Evolutionary conservation across 2,888 invertebrate species (phyloP).

Genomic region (Drosophila tripunctata): DNA sequence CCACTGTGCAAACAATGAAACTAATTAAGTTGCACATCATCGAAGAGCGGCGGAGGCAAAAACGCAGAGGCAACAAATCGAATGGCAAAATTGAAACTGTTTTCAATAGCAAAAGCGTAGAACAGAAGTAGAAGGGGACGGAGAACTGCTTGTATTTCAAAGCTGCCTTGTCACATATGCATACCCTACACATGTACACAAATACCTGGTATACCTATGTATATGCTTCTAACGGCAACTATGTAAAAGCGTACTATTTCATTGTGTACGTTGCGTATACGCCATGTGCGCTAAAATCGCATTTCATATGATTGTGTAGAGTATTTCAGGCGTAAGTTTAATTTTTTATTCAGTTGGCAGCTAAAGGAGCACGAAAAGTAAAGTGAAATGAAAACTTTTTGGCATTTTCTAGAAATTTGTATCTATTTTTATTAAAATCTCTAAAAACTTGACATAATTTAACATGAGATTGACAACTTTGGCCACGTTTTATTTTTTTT

Average conservation of each 20-base stretch:
- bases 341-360: not conserved
- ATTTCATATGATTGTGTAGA: not conserved
- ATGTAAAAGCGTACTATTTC: slow-evolving; percentile 1
- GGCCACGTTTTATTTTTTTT: too few species aligned
- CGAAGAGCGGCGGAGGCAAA: slow-evolving; percentile 25
- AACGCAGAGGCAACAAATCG: slow-evolving; percentile 44
- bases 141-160: not conserved
- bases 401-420: too few species aligned
- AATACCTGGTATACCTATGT: not conserved
- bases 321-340: not conserved
- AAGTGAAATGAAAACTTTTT: too few species aligned
- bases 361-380: too few species aligned
- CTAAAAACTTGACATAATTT: too few species aligned
- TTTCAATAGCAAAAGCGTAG: not conserved
- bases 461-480: too few species aligned
- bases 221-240: not conserved
- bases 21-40: slow-evolving; percentile 68
- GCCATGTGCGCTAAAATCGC: slow-evolving; percentile 18
- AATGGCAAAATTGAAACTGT: slow-evolving; percentile 46
- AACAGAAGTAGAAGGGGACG: not conserved
- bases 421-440: too few species aligned
- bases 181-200: not conserved
- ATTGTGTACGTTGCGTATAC: slow-evolving; percentile 39
- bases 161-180: not conserved
- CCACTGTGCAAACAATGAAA: slow-evolving; percentile 60